Conservation (phyloP, 2,113 vertebrate genomes). For the Phoenicopterus ruber region DNA sequence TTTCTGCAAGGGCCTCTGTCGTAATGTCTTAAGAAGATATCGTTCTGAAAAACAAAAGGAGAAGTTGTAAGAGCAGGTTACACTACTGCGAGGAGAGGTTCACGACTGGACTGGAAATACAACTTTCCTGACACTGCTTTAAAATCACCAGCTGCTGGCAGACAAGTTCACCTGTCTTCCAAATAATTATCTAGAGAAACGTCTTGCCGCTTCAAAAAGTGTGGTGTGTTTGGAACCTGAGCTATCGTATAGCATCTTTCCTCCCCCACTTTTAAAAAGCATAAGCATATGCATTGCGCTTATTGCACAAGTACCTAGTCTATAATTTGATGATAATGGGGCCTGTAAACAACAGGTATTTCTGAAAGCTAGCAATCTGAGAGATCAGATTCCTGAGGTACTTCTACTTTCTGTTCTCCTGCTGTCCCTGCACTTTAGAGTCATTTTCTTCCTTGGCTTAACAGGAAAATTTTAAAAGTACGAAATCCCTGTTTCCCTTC, state of each 20-base stretch:
- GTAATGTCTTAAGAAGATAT: conserved; percentile 96
- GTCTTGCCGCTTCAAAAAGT: background rate
- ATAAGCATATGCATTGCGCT: background rate
- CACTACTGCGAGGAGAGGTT: background rate
- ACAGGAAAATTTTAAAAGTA: background rate
- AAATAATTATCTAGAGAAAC: background rate
- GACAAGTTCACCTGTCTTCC: background rate
- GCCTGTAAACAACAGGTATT: background rate
- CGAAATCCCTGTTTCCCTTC: background rate
- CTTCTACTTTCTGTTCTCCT: background rate
- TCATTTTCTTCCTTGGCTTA: background rate
- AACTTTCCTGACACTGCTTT: background rate
- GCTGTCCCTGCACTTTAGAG: background rate
- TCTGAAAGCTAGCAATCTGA: background rate
- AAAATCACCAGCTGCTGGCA: background rate
- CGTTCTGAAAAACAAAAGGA: conserved; percentile 81
- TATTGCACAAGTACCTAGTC: background rate
- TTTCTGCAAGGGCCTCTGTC: conserved; percentile 96
- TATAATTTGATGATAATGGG: background rate
- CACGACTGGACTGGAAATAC: background rate
- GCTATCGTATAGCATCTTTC: background rate
- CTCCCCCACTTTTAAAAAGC: background rate
- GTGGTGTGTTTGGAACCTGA: background rate
- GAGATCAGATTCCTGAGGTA: background rate
- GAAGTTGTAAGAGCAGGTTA: background rate